A percentile compares a stretch with the other conserved stretches of the same genome.
These are phyloP conservation scores for Cepphus grylle DNA, from an alignment of 2,113 vertebrate species.

Conservation along the genomic window DNA sequence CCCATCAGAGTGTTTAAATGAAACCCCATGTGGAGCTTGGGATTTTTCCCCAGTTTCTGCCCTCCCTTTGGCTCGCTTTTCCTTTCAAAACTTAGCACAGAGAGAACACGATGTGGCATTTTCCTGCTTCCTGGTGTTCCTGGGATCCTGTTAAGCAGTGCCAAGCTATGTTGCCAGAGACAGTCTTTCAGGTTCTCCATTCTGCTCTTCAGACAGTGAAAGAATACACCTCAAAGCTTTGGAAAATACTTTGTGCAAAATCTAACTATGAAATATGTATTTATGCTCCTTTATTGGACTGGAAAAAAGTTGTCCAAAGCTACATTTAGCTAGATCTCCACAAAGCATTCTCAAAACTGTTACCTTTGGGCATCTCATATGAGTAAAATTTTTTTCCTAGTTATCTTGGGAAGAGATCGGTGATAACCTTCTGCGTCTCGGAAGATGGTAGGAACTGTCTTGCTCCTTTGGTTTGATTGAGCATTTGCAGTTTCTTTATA, in stretches of 20 bases:
- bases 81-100: slow-evolving; percentile 3
- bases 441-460: background rate
- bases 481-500: background rate
- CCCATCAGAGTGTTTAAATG: background rate
- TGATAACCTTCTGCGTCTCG: background rate
- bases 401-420: background rate
- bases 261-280: slow-evolving; percentile 11
- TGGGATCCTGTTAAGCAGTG: slow-evolving; percentile 16
- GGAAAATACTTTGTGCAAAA: slow-evolving; percentile 44
- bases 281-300: background rate
- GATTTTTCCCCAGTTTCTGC: background rate
- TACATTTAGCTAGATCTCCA: background rate
- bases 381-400: background rate
- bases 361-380: background rate
- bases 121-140: background rate
- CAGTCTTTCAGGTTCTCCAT: slow-evolving; percentile 45
- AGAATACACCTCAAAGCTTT: slow-evolving; percentile 44
- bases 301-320: background rate
- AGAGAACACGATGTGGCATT: background rate
- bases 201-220: slow-evolving; percentile 53
- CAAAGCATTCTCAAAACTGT: background rate
- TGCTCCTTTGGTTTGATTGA: background rate
- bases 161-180: slow-evolving; percentile 13
- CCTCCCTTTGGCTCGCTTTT: background rate
- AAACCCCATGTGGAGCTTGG: background rate